A percentile compares a stretch with the other conserved stretches of the same genome.
Evolutionary conservation across 2,888 invertebrate species (phyloP).

Genomic region (Cryptocheilus praepositus): DNA sequence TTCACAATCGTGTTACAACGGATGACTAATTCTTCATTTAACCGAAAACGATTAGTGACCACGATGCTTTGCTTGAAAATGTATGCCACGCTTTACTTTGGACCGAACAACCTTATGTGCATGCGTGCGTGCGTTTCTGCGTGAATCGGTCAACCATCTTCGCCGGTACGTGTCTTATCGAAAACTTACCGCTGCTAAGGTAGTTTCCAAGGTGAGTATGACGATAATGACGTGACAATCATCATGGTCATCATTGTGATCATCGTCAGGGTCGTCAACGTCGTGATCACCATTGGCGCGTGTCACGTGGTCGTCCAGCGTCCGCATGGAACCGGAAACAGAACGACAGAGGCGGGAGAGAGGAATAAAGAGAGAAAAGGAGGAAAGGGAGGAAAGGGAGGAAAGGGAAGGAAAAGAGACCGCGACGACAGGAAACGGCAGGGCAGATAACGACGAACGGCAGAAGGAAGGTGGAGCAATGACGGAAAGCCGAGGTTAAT

Average conservation of each 20-base stretch:
- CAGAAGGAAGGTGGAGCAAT: neutral
- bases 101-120: neutral
- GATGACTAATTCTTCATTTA: constrained; percentile 12
- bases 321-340: constrained; percentile 65
- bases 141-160: constrained; percentile 34
- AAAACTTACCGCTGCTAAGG: constrained; percentile 54
- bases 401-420: constrained; percentile 7
- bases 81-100: neutral
- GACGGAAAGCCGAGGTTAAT: too few species aligned
- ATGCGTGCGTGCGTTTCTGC: constrained; percentile 22
- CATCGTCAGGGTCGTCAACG: constrained; percentile 32
- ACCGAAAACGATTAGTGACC: constrained; percentile 25
- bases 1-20: too few species aligned
- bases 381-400: constrained; percentile 10
- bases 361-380: constrained; percentile 19
- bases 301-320: constrained; percentile 56
- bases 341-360: constrained; percentile 36
- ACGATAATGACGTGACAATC: constrained; percentile 42
- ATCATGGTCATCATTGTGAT: constrained; percentile 22
- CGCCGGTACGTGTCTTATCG: constrained; percentile 55
- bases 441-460: neutral
- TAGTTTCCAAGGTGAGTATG: constrained; percentile 34
- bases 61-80: constrained; percentile 21
- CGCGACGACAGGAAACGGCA: constrained; percentile 27
- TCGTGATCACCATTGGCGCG: constrained; percentile 5